Evolutionary conservation across 1,140 invertebrate species (phyloP).

Genomic region (Episyrphus balteatus): DNA sequence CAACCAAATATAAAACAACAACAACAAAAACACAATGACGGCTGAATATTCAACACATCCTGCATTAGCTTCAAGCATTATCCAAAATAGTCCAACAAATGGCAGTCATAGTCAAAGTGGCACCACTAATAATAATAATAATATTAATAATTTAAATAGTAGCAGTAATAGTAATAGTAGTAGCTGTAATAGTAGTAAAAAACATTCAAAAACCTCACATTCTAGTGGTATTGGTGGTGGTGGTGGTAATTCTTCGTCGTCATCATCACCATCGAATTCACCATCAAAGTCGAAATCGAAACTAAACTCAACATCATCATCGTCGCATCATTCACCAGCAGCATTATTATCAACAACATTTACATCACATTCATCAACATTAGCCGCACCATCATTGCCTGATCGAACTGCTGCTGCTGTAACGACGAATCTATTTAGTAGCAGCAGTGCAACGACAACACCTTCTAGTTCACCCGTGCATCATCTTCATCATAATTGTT

Average conservation of each 20-base stretch:
- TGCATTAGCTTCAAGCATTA: constrained; percentile 15
- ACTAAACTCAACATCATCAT: background rate
- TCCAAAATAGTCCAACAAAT: no score
- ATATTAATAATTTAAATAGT: constrained; percentile 19
- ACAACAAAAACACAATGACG: constrained; percentile 1
- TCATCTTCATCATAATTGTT: no score
- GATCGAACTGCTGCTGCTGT: constrained; percentile 24
- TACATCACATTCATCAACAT: background rate
- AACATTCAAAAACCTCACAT: no score
- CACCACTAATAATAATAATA: constrained; percentile 5
- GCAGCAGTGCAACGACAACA: no score
- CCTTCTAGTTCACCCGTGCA: no score
- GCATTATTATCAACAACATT: background rate
- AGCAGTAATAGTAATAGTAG: constrained; percentile 15
- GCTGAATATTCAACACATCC: constrained; percentile 33
- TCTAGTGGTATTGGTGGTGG: no score
- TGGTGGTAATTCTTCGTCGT: no score
- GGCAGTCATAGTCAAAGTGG: no score
- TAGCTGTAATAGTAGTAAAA: constrained; percentile 1
- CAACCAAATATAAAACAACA: no score
- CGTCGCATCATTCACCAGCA: background rate
- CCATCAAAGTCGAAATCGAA: background rate
- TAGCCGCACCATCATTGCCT: constrained; percentile 10
- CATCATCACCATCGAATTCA: no score
- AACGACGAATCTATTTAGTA: no score